phyloP scores from a whole-genome alignment of 2,888 invertebrate species.

The Synanthedon formicaeformis region DNA sequence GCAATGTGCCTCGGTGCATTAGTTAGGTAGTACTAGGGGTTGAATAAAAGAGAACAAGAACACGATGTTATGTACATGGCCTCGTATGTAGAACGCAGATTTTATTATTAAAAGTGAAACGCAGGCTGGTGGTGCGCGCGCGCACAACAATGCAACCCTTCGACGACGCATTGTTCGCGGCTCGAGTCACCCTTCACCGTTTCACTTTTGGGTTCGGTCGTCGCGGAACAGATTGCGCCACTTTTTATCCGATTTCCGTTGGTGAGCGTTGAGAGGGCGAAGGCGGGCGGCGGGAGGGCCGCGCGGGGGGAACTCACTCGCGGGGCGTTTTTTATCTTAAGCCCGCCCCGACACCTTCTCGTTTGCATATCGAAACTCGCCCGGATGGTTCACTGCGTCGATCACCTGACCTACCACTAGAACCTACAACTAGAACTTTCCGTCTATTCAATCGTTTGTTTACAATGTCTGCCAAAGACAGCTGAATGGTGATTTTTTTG shows the following conservation, averaged over 20 bases:
- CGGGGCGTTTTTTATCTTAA: constrained; percentile 22
- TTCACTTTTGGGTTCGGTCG: constrained; percentile 29
- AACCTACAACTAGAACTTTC: too few species aligned
- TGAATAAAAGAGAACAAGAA: too few species aligned
- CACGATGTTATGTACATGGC: too few species aligned
- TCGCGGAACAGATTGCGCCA: constrained; percentile 40
- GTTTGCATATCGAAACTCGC: constrained; percentile 8
- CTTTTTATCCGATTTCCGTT: constrained; percentile 31
- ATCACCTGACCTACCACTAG: too few species aligned
- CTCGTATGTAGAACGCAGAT: not conserved
- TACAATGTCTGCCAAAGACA: constrained; percentile 20
- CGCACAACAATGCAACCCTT: constrained; percentile 35
- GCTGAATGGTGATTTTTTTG: constrained; percentile 55
- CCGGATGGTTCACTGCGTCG: too few species aligned
- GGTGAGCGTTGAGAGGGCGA: constrained; percentile 13
- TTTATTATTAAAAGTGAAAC: constrained; percentile 26
- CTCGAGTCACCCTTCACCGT: constrained; percentile 26
- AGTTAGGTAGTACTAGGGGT: too few species aligned
- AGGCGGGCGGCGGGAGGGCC: constrained; percentile 12
- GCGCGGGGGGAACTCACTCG: constrained; percentile 11
- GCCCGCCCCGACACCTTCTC: constrained; percentile 11
- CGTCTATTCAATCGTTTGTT: not conserved
- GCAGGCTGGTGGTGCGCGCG: constrained; percentile 22
- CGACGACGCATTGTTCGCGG: constrained; percentile 3
- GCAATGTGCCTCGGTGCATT: too few species aligned